Percentiles rank a stretch among this genome's conserved stretches.
phyloP scores from a whole-genome alignment of 2,888 invertebrate species.

The Chalcis sispes region DNA sequence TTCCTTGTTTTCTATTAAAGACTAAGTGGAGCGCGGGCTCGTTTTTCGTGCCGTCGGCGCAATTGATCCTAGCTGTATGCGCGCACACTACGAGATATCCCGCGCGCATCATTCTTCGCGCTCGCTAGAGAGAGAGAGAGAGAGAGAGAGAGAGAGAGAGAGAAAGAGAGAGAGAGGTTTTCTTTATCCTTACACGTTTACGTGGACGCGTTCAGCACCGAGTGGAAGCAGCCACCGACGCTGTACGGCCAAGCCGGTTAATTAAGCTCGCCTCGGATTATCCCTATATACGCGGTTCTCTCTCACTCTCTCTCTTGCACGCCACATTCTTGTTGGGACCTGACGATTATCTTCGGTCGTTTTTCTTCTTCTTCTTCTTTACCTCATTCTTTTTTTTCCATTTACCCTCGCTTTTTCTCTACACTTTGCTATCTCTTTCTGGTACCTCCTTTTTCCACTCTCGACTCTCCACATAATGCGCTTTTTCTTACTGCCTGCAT shows the following conservation, averaged over 20 bases:
- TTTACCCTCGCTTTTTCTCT: constrained; percentile 5
- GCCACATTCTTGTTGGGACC: constrained; percentile 50
- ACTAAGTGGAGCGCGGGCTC: constrained; percentile 21
- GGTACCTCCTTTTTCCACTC: background rate
- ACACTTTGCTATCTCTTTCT: background rate
- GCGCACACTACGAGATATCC: constrained; percentile 40
- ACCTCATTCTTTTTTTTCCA: background rate
- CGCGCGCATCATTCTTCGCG: constrained; percentile 54
- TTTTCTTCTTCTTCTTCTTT: background rate
- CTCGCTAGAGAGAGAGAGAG: no score
- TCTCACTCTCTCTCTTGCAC: constrained; percentile 47
- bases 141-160: no score
- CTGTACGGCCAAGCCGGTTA: constrained; percentile 56
- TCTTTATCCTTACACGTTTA: constrained; percentile 49
- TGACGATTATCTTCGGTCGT: constrained; percentile 46
- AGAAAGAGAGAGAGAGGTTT: no score
- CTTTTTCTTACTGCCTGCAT: no score
- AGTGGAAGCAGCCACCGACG: constrained; percentile 2
- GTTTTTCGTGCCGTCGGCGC: constrained; percentile 40
- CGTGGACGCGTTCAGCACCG: constrained; percentile 47
- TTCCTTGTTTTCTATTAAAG: constrained; percentile 48
- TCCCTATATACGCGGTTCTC: constrained; percentile 59
- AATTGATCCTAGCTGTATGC: constrained; percentile 15
- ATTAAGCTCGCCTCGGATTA: constrained; percentile 62
- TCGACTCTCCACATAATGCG: no score